phyloP scores from a whole-genome alignment of 2,113 vertebrate genomes.

The Grallaria varia region DNA sequence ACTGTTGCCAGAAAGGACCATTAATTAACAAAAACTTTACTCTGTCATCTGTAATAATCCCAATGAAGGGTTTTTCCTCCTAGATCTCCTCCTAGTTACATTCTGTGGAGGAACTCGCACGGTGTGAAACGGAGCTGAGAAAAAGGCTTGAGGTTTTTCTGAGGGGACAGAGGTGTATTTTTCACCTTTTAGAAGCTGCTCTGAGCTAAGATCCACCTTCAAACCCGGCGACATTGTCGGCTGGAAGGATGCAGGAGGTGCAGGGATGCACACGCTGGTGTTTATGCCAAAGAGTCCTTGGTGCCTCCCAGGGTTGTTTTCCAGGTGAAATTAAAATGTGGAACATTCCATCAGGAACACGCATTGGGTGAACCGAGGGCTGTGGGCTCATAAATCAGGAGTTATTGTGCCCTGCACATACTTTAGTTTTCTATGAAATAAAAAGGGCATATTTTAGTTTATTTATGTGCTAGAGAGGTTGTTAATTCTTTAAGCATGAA shows the following conservation, averaged over 20 bases:
- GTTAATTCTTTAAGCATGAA: neutral
- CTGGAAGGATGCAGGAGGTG: neutral
- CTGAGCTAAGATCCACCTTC: slow-evolving; percentile 14
- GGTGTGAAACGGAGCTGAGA: slow-evolving; percentile 54
- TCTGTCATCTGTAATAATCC: slow-evolving; percentile 65
- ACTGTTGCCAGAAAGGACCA: slow-evolving; percentile 75
- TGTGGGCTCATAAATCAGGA: neutral
- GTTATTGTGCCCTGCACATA: neutral
- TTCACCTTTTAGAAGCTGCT: neutral
- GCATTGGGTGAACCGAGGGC: neutral
- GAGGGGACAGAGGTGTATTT: neutral
- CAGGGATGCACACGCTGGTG: neutral
- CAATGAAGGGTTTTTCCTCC: slow-evolving; percentile 67
- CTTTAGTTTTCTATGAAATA: neutral
- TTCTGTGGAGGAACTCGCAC: neutral
- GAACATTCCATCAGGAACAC: slow-evolving; percentile 16
- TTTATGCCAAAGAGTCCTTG: neutral
- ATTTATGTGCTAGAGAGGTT: neutral
- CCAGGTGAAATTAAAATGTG: slow-evolving; percentile 59
- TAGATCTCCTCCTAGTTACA: slow-evolving; percentile 64
- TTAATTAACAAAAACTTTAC: slow-evolving; percentile 76
- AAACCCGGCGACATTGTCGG: neutral
- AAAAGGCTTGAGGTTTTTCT: slow-evolving; percentile 35
- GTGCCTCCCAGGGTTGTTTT: slow-evolving; percentile 27
- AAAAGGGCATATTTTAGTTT: neutral